Conservation (phyloP, 1,140 invertebrate species). For the Drosophila sproati region DNA sequence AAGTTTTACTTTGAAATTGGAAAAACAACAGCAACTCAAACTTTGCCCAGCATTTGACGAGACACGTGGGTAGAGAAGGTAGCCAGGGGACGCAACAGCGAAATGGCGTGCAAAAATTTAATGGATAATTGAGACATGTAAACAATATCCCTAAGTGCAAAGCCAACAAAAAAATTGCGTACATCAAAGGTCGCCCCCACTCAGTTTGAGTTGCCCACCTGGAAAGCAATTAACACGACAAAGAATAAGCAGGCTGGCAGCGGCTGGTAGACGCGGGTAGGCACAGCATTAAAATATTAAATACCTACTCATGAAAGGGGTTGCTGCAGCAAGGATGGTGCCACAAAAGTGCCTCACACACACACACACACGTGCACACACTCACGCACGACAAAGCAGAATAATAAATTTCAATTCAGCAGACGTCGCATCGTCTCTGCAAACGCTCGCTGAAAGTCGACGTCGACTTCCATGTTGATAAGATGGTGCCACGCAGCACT, state of each 20-base stretch:
- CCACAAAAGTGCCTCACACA: conserved; percentile 49
- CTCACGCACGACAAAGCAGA: conserved; percentile 78
- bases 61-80: too few relatives aligned
- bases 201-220: conserved; percentile 45
- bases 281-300: conserved; percentile 47
- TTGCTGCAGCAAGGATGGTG: conserved; percentile 19
- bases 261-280: not conserved
- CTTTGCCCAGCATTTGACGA: conserved; percentile 13
- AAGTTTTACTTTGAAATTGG: conserved; percentile 65
- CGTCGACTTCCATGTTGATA: conserved; percentile 68
- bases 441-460: conserved; percentile 24
- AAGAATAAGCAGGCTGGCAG: conserved; percentile 31
- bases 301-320: conserved; percentile 44
- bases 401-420: conserved; percentile 82
- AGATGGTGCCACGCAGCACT: conserved; percentile 44
- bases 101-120: conserved; percentile 57
- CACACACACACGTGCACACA: not conserved
- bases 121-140: conserved; percentile 82
- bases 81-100: not conserved
- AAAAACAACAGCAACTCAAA: conserved; percentile 60
- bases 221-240: conserved; percentile 76
- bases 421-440: conserved; percentile 63
- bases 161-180: conserved; percentile 48
- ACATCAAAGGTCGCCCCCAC: conserved; percentile 72
- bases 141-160: conserved; percentile 79